Evolutionary conservation across 2,797 vertebrate genomes (phyloP).

Genomic region (Aeoliscus strigatus): DNA sequence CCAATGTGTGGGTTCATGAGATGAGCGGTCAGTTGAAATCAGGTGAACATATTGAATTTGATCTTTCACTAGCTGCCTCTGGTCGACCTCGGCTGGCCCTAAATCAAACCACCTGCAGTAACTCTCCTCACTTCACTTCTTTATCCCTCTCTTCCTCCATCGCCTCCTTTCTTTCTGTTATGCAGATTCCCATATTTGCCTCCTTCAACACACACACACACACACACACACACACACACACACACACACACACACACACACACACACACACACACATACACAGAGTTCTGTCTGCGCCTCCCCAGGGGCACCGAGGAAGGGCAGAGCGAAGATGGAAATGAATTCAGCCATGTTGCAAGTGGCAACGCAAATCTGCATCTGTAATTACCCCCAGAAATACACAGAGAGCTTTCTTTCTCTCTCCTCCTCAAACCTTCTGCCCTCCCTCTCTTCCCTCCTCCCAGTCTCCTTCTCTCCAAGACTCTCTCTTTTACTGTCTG

Average conservation of each 20-base stretch:
- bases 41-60: slow-evolving; percentile 14
- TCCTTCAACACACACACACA: slow-evolving; percentile 51
- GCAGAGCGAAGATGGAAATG: slow-evolving; percentile 80
- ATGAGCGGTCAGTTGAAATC: slow-evolving; percentile 18
- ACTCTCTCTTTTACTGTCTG: slow-evolving; percentile 55
- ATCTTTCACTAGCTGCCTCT: slow-evolving; percentile 22
- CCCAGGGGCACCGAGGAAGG: slow-evolving; percentile 75
- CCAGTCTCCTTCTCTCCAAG: slow-evolving; percentile 41
- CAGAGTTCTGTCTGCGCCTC: slow-evolving; percentile 62
- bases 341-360: slow-evolving; percentile 84
- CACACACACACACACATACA: slow-evolving; percentile 32
- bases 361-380: slow-evolving; percentile 82
- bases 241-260: slow-evolving; percentile 16
- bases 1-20: slow-evolving; percentile 1
- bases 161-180: slow-evolving; percentile 64
- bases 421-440: slow-evolving; percentile 50
- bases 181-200: slow-evolving; percentile 72
- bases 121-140: slow-evolving; percentile 24
- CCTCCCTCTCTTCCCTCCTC: slow-evolving; percentile 55
- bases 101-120: slow-evolving; percentile 4
- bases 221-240: slow-evolving; percentile 21
- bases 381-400: slow-evolving; percentile 82
- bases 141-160: slow-evolving; percentile 32
- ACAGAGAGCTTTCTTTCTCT: slow-evolving; percentile 59
- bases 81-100: slow-evolving; percentile 7